Evolutionary conservation across 1,140 invertebrate species (phyloP).

Genomic region (Tetranychus cinnabarinus): DNA sequence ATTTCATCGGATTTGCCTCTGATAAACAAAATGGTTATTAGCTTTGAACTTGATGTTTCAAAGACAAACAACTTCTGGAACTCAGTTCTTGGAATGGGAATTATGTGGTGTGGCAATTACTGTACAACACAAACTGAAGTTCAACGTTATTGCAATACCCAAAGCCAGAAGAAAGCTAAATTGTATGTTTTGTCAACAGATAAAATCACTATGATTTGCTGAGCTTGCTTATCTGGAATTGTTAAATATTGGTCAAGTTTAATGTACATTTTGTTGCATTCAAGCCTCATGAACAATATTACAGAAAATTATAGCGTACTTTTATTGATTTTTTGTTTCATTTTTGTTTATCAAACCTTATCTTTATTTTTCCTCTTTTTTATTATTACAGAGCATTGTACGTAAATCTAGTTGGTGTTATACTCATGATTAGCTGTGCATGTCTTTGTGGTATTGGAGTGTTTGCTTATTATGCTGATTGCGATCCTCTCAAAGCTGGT

Average conservation of each 20-base stretch:
- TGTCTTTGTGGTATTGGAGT: constrained; percentile 43
- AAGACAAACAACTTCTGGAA: constrained; percentile 51
- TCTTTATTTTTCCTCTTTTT: background rate
- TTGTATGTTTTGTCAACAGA: constrained; percentile 1
- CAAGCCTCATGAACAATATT: too few relatives aligned
- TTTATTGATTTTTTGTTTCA: too few relatives aligned
- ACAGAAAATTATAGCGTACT: too few relatives aligned
- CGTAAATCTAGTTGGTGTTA: constrained; percentile 12
- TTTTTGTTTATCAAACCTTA: background rate
- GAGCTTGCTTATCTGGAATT: too few relatives aligned
- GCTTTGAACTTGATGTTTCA: constrained; percentile 50
- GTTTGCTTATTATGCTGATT: constrained; percentile 44
- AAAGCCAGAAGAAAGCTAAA: constrained; percentile 13
- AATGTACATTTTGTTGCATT: too few relatives aligned
- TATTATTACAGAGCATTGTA: constrained; percentile 9
- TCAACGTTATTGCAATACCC: constrained; percentile 18
- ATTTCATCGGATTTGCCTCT: too few relatives aligned
- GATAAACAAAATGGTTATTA: background rate
- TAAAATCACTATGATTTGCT: too few relatives aligned
- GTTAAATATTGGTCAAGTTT: too few relatives aligned
- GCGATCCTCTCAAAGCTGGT: constrained; percentile 37
- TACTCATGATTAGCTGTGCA: constrained; percentile 10
- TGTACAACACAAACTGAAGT: constrained; percentile 20
- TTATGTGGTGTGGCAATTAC: constrained; percentile 21
- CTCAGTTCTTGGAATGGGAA: constrained; percentile 50